These are phyloP conservation scores for Menidia menidia DNA, from an alignment of 2,797 vertebrate species.

Conservation along the genomic window DNA sequence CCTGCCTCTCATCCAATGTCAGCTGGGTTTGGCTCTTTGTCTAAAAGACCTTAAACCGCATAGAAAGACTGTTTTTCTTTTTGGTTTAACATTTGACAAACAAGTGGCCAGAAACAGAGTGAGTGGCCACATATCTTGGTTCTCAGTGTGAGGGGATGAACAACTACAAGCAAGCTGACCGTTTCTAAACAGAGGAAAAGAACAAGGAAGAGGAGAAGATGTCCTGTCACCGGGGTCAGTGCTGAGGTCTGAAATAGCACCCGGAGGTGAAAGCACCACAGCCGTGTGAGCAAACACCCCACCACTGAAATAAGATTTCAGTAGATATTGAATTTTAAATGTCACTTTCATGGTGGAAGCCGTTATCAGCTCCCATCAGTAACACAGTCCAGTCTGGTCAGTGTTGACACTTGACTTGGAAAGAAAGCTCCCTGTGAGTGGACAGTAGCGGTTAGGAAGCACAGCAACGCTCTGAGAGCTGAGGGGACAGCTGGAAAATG, in stretches of 20 bases:
- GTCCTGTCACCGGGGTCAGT: background rate
- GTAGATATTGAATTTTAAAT: constrained; percentile 46
- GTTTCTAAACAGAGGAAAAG: constrained; percentile 5
- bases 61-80: background rate
- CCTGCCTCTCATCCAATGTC: too few species aligned
- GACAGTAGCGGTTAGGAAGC: constrained; percentile 6
- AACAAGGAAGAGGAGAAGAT: background rate
- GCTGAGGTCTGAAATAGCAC: background rate
- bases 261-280: constrained; percentile 14
- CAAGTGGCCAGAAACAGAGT: background rate
- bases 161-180: background rate
- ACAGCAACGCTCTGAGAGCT: constrained; percentile 6
- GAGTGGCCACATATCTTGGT: background rate
- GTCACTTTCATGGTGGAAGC: constrained; percentile 27
- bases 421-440: constrained; percentile 10
- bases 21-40: background rate
- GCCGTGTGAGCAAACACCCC: constrained; percentile 20
- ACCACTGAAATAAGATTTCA: constrained; percentile 48
- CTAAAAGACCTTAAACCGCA: too few species aligned
- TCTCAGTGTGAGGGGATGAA: background rate
- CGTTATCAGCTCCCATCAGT: constrained; percentile 21
- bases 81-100: background rate
- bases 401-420: constrained; percentile 9
- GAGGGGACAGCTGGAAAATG: constrained; percentile 14
- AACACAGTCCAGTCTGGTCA: constrained; percentile 39